Percentiles rank a stretch among this genome's conserved stretches.
Evolutionary conservation across 1,140 invertebrate genomes (phyloP).

Genomic region (Brachionus manjavacas): DNA sequence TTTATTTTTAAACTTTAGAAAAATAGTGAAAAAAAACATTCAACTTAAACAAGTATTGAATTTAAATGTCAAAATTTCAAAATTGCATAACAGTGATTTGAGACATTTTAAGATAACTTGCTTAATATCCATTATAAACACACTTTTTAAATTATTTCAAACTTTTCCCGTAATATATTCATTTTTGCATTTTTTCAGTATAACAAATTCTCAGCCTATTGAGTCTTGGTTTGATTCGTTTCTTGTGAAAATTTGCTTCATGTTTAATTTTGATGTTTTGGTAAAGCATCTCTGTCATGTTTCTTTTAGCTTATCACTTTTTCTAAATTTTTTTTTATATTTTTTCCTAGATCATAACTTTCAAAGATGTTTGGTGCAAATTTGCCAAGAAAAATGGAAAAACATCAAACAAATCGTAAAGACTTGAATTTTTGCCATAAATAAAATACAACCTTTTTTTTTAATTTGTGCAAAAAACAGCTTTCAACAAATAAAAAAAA

Average conservation of each 20-base stretch:
- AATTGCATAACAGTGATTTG: not conserved
- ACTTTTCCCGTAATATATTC: not conserved
- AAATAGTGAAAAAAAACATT: not conserved
- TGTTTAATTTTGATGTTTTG: not conserved
- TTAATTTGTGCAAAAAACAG: too few relatives aligned
- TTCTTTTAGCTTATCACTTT: not conserved
- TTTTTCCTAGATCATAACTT: not conserved
- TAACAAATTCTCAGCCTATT: not conserved
- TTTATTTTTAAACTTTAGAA: not conserved
- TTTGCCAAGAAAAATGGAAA: not conserved
- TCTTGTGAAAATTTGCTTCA: not conserved
- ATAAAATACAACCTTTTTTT: too few relatives aligned
- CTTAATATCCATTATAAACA: not conserved
- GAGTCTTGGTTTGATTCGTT: not conserved
- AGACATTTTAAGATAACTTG: not conserved
- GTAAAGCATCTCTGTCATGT: not conserved
- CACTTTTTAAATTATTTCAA: not conserved
- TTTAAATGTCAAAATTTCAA: not conserved
- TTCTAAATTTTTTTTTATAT: not conserved
- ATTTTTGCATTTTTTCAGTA: not conserved
- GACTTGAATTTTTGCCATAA: not conserved
- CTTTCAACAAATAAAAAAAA: too few relatives aligned
- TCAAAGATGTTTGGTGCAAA: not conserved
- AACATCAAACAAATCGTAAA: not conserved
- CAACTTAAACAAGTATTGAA: not conserved